phyloP scores from a whole-genome alignment of 2,113 vertebrate genomes.

The Verasper variegatus region DNA sequence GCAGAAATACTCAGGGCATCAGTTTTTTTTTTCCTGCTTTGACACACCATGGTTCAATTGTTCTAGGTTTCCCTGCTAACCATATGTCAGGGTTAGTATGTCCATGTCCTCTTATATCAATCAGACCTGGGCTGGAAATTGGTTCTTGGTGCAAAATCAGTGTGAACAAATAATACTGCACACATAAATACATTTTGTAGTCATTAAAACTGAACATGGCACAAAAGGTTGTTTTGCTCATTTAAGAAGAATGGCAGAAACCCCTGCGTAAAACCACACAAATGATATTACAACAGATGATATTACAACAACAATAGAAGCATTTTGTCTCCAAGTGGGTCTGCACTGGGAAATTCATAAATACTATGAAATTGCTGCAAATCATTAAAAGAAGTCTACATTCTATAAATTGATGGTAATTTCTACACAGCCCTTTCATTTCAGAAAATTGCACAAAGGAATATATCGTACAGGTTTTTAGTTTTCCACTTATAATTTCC shows the following conservation, averaged over 20 bases:
- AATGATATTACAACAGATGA: neutral
- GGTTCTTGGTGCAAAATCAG: constrained; percentile 28
- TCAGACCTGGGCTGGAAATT: constrained; percentile 45
- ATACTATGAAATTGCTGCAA: no score
- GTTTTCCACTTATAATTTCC: neutral
- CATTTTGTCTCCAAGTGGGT: no score
- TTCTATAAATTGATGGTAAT: neutral
- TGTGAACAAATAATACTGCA: constrained; percentile 15
- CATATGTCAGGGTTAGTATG: constrained; percentile 77
- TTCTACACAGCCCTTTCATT: neutral
- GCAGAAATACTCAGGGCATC: constrained; percentile 60
- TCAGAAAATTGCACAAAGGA: neutral
- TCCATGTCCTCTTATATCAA: constrained; percentile 67
- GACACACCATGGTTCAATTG: constrained; percentile 79
- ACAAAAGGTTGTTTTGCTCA: neutral
- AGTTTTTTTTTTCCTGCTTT: constrained; percentile 53
- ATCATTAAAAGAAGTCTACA: no score
- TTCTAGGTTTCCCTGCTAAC: constrained; percentile 80
- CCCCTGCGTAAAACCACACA: no score
- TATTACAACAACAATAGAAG: neutral
- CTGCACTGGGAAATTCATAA: no score
- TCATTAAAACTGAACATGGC: constrained; percentile 1
- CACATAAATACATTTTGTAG: constrained; percentile 4
- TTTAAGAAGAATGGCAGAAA: neutral
- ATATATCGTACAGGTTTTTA: neutral